Conservation (phyloP, 2,888 invertebrate species). For the Polydrusus tereticollis region DNA sequence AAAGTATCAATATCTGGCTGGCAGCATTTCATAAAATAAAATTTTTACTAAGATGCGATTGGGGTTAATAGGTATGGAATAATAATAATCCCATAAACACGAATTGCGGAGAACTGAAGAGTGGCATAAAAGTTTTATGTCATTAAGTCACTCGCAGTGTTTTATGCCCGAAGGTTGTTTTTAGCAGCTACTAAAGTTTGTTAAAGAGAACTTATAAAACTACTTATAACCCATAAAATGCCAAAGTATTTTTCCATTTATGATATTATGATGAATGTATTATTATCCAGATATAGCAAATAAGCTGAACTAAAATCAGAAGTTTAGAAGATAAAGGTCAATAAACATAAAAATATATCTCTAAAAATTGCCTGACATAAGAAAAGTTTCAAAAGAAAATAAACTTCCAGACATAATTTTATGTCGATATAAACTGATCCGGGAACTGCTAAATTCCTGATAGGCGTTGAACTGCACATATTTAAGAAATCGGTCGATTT, state of each 20-base stretch:
- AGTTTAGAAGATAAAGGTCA: too few relatives aligned
- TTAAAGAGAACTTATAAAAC: neutral
- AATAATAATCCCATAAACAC: slow-evolving; percentile 25
- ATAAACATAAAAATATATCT: too few relatives aligned
- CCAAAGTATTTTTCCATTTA: too few relatives aligned
- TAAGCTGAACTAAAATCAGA: too few relatives aligned
- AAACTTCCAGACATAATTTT: too few relatives aligned
- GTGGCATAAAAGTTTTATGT: neutral
- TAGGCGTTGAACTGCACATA: neutral
- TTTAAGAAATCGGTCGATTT: neutral
- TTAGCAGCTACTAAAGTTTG: neutral
- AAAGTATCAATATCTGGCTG: slow-evolving; percentile 10
- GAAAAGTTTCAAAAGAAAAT: too few relatives aligned
- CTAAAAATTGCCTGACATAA: too few relatives aligned
- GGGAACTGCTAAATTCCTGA: neutral
- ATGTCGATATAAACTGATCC: too few relatives aligned
- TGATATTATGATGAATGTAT: too few relatives aligned
- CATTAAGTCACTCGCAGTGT: neutral
- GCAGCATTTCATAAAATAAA: slow-evolving; percentile 21
- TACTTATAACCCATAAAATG: too few relatives aligned
- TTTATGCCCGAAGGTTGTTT: neutral
- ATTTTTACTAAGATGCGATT: slow-evolving; percentile 32
- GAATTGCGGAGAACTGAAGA: neutral
- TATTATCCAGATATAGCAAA: too few relatives aligned
- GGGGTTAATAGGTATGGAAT: slow-evolving; percentile 27